A percentile compares a stretch with the other conserved stretches of the same genome.
Conservation (phyloP, 2,888 invertebrate genomes). For the Ecliptopera silaceata region DNA sequence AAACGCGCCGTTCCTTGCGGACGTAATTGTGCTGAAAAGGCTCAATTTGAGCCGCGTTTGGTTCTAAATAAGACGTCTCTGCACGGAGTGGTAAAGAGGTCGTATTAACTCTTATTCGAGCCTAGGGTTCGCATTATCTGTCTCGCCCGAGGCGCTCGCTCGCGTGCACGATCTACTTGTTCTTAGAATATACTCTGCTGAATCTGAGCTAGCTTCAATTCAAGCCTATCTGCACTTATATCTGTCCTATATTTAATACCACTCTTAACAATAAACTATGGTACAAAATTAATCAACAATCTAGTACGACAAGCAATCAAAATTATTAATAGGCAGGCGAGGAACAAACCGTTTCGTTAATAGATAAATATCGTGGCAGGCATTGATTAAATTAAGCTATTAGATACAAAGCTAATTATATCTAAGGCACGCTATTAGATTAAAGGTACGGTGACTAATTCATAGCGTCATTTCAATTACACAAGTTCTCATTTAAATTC, state of each 20-base stretch:
- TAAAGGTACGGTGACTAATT: constrained; percentile 45
- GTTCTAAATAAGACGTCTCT: constrained; percentile 79
- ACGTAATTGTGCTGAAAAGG: constrained; percentile 77
- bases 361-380: constrained; percentile 25
- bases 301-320: constrained; percentile 22
- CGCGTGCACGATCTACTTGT: constrained; percentile 45
- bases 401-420: constrained; percentile 32
- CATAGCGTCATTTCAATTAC: constrained; percentile 68
- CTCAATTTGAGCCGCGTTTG: constrained; percentile 76
- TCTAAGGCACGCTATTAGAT: constrained; percentile 35
- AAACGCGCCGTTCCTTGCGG: constrained; percentile 61
- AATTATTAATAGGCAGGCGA: constrained; percentile 20
- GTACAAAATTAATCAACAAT: constrained; percentile 16
- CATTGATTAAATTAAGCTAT: constrained; percentile 39
- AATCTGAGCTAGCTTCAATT: constrained; percentile 7
- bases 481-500: constrained; percentile 74
- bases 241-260: constrained; percentile 1
- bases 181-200: constrained; percentile 13
- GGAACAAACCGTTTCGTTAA: constrained; percentile 26
- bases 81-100: constrained; percentile 73
- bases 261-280: constrained; percentile 9
- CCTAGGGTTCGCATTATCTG: constrained; percentile 70
- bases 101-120: constrained; percentile 76
- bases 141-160: constrained; percentile 60
- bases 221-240: not conserved